A percentile compares a stretch with the other conserved stretches of the same genome.
Conservation (phyloP, 2,888 invertebrate genomes). For the Lithosia quadra region DNA sequence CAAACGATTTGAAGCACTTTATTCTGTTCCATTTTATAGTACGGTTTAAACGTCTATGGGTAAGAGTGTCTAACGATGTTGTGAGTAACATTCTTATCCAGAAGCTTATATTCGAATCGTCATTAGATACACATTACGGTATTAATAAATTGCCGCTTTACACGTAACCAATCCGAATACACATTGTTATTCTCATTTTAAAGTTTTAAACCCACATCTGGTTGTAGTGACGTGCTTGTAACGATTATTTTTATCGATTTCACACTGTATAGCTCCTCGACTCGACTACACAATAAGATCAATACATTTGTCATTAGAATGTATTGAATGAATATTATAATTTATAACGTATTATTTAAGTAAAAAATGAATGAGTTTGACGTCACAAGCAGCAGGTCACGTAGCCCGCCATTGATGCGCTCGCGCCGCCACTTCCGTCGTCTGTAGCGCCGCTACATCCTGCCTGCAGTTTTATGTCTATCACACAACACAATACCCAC, state of each 20-base stretch:
- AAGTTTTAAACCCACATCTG: slow-evolving; percentile 16
- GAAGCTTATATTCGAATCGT: slow-evolving; percentile 14
- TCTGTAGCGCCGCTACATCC: slow-evolving; percentile 81
- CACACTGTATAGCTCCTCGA: slow-evolving; percentile 2
- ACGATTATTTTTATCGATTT: slow-evolving; percentile 18
- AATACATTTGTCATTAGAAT: slow-evolving; percentile 27
- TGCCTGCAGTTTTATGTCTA: slow-evolving; percentile 66
- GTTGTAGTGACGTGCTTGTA: slow-evolving; percentile 11
- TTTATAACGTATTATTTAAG: slow-evolving; percentile 33
- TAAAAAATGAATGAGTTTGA: slow-evolving; percentile 59
- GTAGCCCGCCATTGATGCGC: slow-evolving; percentile 75
- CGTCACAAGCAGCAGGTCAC: slow-evolving; percentile 68
- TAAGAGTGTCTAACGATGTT: too few species aligned
- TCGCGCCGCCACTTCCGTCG: slow-evolving; percentile 76
- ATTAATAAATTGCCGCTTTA: slow-evolving; percentile 15
- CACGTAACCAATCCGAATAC: slow-evolving; percentile 4
- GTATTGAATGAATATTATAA: too few species aligned
- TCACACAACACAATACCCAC: slow-evolving; percentile 37
- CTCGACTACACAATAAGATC: slow-evolving; percentile 1
- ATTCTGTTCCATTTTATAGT: too few species aligned
- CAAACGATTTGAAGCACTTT: too few species aligned
- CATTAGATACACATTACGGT: slow-evolving; percentile 14
- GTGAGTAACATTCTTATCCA: slow-evolving; percentile 28
- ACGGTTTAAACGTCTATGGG: too few species aligned
- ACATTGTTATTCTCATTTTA: slow-evolving; percentile 11